Evolutionary conservation across 2,888 invertebrate species (phyloP), one percentile per base, ranked within the genome.

Genomic region (Zaprionus bogoriensis): DNA sequence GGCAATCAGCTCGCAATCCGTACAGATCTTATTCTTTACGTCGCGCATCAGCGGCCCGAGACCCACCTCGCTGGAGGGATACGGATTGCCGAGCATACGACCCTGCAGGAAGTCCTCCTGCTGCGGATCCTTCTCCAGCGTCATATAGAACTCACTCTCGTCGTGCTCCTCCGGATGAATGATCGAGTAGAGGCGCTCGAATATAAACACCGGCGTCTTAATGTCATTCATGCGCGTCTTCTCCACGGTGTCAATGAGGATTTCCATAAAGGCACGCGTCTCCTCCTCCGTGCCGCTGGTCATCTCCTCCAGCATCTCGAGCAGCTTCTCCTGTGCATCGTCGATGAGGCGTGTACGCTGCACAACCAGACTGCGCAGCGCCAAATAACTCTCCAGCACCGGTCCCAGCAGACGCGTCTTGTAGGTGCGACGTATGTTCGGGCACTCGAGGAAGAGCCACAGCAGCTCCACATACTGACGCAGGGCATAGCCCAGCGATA

Each of bases 131-230:
- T 99, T 99, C 89, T 99, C 99, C 4, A 99, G 92, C 0, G 97
- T 97, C 64, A 99, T 93, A 92, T 97, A 97, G 92, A 99, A 99
- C 91, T 99, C 99, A 0, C 97, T 97, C 2, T 98, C 95, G 88
- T 98, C 98, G 88, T 98, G 98, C 91, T 99, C 98, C 89, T 99
- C 98, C 0, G 98, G 99, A 89, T 98, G 97, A 75, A 99, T 99
- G 69, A 99, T 98, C 17, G 98, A 98, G 89, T 99, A 99, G 2
- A 99, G 93, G 36, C 99, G 93, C 91, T 99, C 99, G 90, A 99
- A 99, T 68, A 99, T 98, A 89, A 99, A 99, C 2, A 99, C 98
- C 0, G 99, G 99, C 0, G 99, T 99, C 73, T 97, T 94, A 71
- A 98, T 95, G 91, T 99, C 99, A 89, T 97, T 96, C 25, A 95